Percentiles rank a stretch among this genome's conserved stretches.
phyloP scores from a whole-genome alignment of 2,113 vertebrate species.

The Rhea pennata region DNA sequence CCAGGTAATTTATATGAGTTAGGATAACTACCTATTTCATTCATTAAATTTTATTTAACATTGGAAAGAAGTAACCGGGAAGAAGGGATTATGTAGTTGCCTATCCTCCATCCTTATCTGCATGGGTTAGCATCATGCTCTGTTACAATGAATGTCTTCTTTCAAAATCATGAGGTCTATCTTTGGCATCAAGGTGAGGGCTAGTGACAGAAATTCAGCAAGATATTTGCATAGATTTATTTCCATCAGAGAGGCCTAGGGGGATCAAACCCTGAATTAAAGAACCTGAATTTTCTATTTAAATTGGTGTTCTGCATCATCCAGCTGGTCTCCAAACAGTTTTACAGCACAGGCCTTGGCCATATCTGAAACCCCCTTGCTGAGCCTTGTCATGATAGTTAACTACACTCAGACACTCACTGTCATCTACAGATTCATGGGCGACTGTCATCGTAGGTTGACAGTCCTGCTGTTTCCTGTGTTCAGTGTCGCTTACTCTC shows the following conservation, averaged over 20 bases:
- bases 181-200: background rate
- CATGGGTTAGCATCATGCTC: background rate
- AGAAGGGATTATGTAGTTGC: background rate
- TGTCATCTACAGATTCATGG: background rate
- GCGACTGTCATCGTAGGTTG: background rate
- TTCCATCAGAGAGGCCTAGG: background rate
- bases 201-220: background rate
- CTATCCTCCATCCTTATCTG: background rate
- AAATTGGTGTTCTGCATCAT: background rate
- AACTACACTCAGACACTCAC: background rate
- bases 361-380: background rate
- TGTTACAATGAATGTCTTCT: background rate
- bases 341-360: background rate
- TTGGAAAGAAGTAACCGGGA: background rate
- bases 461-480: background rate
- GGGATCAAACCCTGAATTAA: background rate
- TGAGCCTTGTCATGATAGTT: background rate
- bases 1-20: background rate
- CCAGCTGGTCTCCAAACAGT: background rate
- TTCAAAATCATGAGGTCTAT: background rate
- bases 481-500: background rate
- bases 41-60: background rate
- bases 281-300: background rate
- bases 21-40: background rate
- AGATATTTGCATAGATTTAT: background rate